These are phyloP conservation scores for Thysanoteuthis rhombus DNA, from an alignment of 2,888 invertebrate species.

Conservation along the genomic window DNA sequence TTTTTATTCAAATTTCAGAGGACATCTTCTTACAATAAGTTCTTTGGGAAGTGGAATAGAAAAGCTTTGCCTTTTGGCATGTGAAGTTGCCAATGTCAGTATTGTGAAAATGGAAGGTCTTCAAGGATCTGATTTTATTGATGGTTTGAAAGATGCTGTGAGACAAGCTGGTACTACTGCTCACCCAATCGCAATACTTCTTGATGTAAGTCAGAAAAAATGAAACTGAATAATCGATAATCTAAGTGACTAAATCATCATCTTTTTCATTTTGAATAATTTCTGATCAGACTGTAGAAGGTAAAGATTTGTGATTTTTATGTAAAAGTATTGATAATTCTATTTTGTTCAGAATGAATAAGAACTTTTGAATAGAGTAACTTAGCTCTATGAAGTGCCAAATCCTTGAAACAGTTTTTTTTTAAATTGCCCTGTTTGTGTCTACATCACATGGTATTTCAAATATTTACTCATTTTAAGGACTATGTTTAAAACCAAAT, in stretches of 20 bases:
- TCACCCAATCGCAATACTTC: conserved; percentile 64
- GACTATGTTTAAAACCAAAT: no score
- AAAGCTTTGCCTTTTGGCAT: conserved; percentile 64
- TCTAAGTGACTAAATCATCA: neutral
- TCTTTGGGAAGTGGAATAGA: conserved; percentile 65
- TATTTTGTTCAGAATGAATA: neutral
- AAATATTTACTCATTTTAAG: no score
- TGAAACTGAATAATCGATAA: neutral
- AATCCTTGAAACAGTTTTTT: no score
- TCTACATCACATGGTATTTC: no score
- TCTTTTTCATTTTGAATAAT: no score
- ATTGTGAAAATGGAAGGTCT: conserved; percentile 64
- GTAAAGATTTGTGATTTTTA: no score
- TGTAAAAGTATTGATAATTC: no score
- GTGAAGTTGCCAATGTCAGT: conserved; percentile 66
- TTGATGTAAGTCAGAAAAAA: conserved; percentile 57
- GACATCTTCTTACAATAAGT: conserved; percentile 66
- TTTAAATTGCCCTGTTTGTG: no score
- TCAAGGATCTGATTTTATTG: conserved; percentile 66
- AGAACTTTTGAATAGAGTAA: neutral
- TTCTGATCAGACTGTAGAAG: no score
- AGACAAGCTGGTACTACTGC: conserved; percentile 66
- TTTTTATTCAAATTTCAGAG: conserved; percentile 58
- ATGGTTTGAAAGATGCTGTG: conserved; percentile 67
- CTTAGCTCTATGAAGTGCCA: neutral